phyloP scores from a whole-genome alignment of 2,888 invertebrate species.

The Hydraecia micacea region DNA sequence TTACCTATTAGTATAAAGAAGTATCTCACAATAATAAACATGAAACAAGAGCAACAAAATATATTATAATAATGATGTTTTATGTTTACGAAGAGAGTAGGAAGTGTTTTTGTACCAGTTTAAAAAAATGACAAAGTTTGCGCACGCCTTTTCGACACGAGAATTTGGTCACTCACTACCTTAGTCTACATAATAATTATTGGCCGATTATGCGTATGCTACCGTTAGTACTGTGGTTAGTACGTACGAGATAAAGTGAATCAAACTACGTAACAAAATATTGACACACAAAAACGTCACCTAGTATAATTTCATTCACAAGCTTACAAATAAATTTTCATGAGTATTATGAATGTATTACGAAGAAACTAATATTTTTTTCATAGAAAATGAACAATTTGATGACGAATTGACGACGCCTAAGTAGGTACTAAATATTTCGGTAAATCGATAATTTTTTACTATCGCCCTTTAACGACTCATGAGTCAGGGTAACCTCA shows the following conservation, averaged over 20 bases:
- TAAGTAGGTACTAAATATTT: slow-evolving; percentile 31
- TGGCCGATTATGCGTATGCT: background rate
- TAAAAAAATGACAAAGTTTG: background rate
- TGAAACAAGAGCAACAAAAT: background rate
- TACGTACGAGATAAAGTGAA: background rate
- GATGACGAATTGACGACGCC: slow-evolving; percentile 4
- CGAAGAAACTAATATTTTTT: slow-evolving; percentile 30
- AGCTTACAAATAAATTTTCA: slow-evolving; percentile 31
- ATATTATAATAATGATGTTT: background rate
- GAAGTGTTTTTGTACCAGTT: background rate
- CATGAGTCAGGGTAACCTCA: slow-evolving; percentile 23
- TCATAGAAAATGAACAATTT: slow-evolving; percentile 23
- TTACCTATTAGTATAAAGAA: too few relatives aligned
- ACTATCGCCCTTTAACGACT: slow-evolving; percentile 1
- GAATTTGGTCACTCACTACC: background rate
- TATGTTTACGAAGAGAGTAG: background rate
- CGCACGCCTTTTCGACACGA: background rate
- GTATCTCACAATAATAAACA: too few relatives aligned
- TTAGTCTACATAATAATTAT: background rate
- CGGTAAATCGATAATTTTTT: slow-evolving; percentile 20
- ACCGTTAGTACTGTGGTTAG: too few relatives aligned
- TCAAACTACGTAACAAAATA: background rate
- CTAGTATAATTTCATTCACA: slow-evolving; percentile 8
- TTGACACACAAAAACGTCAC: background rate
- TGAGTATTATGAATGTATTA: background rate